phyloP scores from a whole-genome alignment of 2,113 vertebrate species.

The Pomatorhinus ruficollis region DNA sequence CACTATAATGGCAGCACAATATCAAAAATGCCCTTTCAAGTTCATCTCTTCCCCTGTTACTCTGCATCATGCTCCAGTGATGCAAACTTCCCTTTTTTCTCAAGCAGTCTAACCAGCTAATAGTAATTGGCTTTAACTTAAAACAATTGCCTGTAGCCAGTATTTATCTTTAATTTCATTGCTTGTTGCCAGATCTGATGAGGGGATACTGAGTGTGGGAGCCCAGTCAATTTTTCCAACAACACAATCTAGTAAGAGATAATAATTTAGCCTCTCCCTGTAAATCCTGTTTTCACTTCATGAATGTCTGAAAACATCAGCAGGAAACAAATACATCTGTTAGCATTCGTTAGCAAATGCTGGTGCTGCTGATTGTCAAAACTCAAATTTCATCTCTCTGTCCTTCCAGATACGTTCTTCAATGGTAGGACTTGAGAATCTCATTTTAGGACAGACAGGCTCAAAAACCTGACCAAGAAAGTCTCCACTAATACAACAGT shows the following conservation, averaged over 20 bases:
- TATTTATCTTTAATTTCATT: slow-evolving; percentile 22
- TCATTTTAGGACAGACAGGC: neutral
- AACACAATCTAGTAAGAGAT: neutral
- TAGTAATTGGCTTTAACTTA: neutral
- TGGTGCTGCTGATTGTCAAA: neutral
- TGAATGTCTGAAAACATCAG: neutral
- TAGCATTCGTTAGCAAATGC: slow-evolving; percentile 2
- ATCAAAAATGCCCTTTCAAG: neutral
- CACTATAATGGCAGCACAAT: neutral
- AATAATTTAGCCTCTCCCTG: slow-evolving; percentile 31
- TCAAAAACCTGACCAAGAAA: neutral
- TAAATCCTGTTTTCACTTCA: neutral
- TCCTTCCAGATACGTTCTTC: neutral
- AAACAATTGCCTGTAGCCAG: neutral
- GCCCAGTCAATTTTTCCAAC: neutral
- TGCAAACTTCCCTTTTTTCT: neutral
- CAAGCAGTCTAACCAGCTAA: neutral
- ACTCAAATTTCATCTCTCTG: neutral
- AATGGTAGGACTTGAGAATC: neutral
- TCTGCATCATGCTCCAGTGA: neutral
- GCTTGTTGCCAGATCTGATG: neutral
- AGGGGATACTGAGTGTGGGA: neutral
- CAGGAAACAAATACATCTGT: slow-evolving; percentile 1
- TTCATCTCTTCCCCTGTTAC: neutral
- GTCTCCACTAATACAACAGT: neutral